Conservation (phyloP, 30 jellyfish, hydroid and myxozoan species). For the Aurelia coerulea region DNA sequence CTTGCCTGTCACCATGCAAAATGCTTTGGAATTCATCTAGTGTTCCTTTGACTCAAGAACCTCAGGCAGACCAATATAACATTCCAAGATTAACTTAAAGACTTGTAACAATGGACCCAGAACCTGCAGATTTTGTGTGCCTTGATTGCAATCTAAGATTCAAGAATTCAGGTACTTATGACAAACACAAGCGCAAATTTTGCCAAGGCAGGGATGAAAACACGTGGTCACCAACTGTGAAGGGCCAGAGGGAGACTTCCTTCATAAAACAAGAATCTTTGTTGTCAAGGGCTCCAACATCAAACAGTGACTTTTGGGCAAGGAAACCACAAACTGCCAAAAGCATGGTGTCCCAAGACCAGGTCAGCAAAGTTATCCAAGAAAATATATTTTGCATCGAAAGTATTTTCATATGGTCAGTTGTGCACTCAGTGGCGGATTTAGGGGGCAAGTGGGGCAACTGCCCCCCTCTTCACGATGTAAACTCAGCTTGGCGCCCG, state of each 20-base stretch:
- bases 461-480: too few relatives aligned
- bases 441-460: too few relatives aligned
- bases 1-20: too few relatives aligned
- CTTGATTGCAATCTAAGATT: slow-evolving; percentile 63
- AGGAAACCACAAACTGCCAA: slow-evolving; percentile 1
- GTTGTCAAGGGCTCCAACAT: not conserved
- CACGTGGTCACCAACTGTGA: slow-evolving; percentile 28
- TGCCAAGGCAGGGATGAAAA: slow-evolving; percentile 46
- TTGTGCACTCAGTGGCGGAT: too few relatives aligned
- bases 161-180: slow-evolving; percentile 61
- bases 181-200: slow-evolving; percentile 69
- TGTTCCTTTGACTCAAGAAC: too few relatives aligned
- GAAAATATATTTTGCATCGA: too few relatives aligned
- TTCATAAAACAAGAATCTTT: not conserved
- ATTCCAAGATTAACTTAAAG: not conserved
- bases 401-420: too few relatives aligned
- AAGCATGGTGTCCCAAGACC: not conserved
- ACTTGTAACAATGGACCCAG: slow-evolving; percentile 23
- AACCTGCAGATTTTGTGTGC: slow-evolving; percentile 70
- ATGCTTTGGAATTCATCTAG: too few relatives aligned
- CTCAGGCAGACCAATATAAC: too few relatives aligned
- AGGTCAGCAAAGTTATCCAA: too few relatives aligned
- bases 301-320: slow-evolving; percentile 22
- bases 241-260: not conserved
- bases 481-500: too few relatives aligned